phyloP scores from a whole-genome alignment of 2,888 invertebrate genomes.

The Dryobotodes eremita region DNA sequence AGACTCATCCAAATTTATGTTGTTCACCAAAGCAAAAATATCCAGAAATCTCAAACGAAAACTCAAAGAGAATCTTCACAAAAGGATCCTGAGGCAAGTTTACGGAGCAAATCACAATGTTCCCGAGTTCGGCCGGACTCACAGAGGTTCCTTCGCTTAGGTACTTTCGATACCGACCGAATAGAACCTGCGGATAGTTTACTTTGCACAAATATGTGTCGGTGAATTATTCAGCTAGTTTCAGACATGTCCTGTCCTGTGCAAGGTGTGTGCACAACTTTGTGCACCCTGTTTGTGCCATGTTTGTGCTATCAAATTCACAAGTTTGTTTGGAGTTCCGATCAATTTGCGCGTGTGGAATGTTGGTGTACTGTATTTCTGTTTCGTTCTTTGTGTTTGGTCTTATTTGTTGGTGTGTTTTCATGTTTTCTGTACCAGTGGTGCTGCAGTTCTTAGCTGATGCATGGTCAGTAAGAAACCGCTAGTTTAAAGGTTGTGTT shows the following conservation, averaged over 20 bases:
- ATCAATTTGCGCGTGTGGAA: constrained; percentile 53
- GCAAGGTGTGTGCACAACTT: constrained; percentile 59
- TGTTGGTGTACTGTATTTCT: constrained; percentile 27
- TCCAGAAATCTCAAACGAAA: constrained; percentile 13
- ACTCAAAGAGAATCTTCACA: constrained; percentile 11
- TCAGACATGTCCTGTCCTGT: constrained; percentile 37
- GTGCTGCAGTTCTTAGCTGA: too few relatives aligned
- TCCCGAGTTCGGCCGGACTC: constrained; percentile 29
- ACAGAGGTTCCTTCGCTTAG: constrained; percentile 43
- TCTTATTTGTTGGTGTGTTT: constrained; percentile 32
- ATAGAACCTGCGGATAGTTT: constrained; percentile 56
- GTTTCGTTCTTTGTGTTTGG: constrained; percentile 25
- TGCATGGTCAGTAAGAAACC: background rate
- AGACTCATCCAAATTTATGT: background rate
- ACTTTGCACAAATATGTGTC: constrained; percentile 62
- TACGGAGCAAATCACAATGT: constrained; percentile 9
- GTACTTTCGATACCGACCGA: constrained; percentile 30
- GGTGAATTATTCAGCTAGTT: constrained; percentile 64
- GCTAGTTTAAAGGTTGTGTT: background rate
- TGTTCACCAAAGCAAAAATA: background rate
- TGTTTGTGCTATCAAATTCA: constrained; percentile 57
- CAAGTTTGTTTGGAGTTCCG: constrained; percentile 55
- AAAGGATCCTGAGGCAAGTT: constrained; percentile 14
- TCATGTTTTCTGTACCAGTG: constrained; percentile 10
- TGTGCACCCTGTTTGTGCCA: constrained; percentile 52